A percentile compares a stretch with the other conserved stretches of the same genome.
phyloP scores from a whole-genome alignment of 2,888 invertebrate genomes.

The Perizoma flavofasciatum region DNA sequence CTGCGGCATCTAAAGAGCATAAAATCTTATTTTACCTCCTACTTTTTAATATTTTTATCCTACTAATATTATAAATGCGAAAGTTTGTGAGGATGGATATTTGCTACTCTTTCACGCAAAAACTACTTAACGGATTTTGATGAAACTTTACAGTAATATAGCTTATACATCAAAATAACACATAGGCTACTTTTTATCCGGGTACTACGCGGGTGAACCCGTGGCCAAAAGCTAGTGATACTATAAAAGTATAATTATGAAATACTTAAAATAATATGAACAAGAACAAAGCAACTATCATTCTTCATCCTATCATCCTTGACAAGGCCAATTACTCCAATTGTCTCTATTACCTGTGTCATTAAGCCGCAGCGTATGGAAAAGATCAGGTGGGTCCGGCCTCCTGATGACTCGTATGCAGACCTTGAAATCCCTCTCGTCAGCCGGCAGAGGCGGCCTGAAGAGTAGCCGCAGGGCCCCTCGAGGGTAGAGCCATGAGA shows the following conservation, averaged over 20 bases:
- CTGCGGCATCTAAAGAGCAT: constrained; percentile 57
- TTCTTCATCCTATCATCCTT: constrained; percentile 1
- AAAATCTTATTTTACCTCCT: constrained; percentile 9
- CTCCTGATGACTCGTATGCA: constrained; percentile 85
- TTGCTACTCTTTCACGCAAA: too few species aligned
- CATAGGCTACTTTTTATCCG: too few species aligned
- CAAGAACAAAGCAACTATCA: too few species aligned
- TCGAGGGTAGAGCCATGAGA: constrained; percentile 90
- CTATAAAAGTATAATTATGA: constrained; percentile 10
- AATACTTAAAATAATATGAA: too few species aligned
- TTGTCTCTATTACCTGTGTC: constrained; percentile 58
- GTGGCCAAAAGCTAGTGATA: too few species aligned
- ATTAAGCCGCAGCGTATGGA: constrained; percentile 66
- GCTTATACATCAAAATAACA: too few species aligned
- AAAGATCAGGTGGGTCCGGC: constrained; percentile 84
- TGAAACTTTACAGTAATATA: too few species aligned
- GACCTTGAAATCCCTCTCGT: constrained; percentile 86
- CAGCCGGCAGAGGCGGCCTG: constrained; percentile 83
- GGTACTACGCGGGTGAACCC: too few species aligned
- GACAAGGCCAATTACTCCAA: constrained; percentile 18
- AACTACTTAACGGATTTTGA: too few species aligned
- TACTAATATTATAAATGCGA: too few species aligned
- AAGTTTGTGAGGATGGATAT: too few species aligned
- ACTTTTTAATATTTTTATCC: too few species aligned
- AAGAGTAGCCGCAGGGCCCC: constrained; percentile 89